Base-by-base conservation (phyloP, 1,140 invertebrate species). In the Thereuonema tuberculata region DNA sequence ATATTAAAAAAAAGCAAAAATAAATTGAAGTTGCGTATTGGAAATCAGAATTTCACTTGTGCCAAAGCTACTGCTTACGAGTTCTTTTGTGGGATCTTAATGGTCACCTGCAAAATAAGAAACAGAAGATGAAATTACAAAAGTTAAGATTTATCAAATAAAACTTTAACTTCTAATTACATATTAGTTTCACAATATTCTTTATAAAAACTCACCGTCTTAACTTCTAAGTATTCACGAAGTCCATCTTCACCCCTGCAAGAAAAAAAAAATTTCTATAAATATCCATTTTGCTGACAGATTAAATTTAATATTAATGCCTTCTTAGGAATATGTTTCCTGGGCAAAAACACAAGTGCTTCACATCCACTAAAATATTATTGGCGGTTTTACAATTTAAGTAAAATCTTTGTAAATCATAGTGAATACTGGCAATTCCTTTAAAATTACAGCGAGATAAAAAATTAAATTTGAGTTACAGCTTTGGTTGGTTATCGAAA, bases 1-100 rank as follows among this genome's bases (percentile, higher is more conserved):
- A n/a, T n/a, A n/a, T n/a, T n/a, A n/a, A n/a, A n/a, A n/a, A n/a
- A n/a, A n/a, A n/a, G n/a, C n/a, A n/a, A n/a, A n/a, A n/a, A n/a
- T n/a, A n/a, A n/a, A n/a, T n/a, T n/a, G n/a, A n/a, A n/a, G n/a
- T n/a, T n/a, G n/a, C n/a, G n/a, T n/a, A n/a, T n/a, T n/a, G n/a
- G n/a, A n/a, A n/a, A n/a, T n/a, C n/a, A n/a, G n/a, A n/a, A n/a
- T n/a, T n/a, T n/a, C n/a, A n/a, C n/a, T n/a, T n/a, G n/a, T n/a
- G n/a, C n/a, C n/a, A n/a, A n/a, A n/a, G n/a, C n/a, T n/a, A n/a
- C 54, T 5, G 9, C 50, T 59, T 59, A 59, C 14, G 57, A 48
- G 50, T 59, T 59, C 46, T 59, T 59, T 29, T 59, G 57, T 2
- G 57, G 57, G 25, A 59, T 59, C 14, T 50, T 59, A 26, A 59